phyloP scores from a whole-genome alignment of 2,113 vertebrate genomes.

The Aviceda subcristata region DNA sequence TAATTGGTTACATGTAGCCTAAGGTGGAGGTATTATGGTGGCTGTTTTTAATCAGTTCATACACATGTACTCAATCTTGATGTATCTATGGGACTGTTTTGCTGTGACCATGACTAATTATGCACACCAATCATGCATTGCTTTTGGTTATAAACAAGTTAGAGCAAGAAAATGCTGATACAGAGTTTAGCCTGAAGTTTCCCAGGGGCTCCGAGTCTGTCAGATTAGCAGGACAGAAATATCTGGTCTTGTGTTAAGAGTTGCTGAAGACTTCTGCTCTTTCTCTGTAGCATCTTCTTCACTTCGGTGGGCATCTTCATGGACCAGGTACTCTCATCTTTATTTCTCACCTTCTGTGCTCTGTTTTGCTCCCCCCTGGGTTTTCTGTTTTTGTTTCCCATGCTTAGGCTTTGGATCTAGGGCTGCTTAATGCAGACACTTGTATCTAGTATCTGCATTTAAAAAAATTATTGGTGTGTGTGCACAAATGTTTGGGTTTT shows the following conservation, averaged over 20 bases:
- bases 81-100: neutral
- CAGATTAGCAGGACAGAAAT: neutral
- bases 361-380: neutral
- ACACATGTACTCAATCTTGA: neutral
- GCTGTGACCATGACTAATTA: neutral
- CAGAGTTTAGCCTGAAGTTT: neutral
- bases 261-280: neutral
- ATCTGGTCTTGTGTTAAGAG: neutral
- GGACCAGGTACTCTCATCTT: neutral
- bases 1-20: constrained; percentile 1
- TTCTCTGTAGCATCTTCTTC: neutral
- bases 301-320: neutral
- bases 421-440: neutral
- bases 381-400: neutral
- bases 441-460: neutral
- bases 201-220: neutral
- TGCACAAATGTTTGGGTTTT: accelerated
- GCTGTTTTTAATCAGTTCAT: neutral
- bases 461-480: neutral
- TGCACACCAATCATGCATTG: too few relatives aligned
- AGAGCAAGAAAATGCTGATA: neutral
- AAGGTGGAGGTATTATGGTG: neutral
- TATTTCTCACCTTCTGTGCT: neutral
- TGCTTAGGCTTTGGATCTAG: neutral
- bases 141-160: neutral